Evolutionary conservation across 2,113 vertebrate genomes (phyloP), one percentile per base, ranked within the genome.

Genomic region (Pomatostomus ruficeps): DNA sequence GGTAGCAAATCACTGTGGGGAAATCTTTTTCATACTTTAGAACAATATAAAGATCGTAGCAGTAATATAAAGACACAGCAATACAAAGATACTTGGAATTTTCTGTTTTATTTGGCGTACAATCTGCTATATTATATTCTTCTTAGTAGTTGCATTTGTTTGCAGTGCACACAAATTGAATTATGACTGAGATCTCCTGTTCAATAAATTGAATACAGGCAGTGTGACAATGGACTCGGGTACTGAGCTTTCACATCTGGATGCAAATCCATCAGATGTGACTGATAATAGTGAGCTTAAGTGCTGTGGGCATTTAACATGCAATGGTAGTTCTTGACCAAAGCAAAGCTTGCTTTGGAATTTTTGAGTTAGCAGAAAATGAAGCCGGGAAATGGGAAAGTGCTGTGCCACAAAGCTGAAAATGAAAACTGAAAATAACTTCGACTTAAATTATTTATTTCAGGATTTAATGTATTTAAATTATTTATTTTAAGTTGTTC

Each of bases 191-290:
- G 38, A 23, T 11, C 11, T 71, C 13, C 14, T 2, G 1, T 77
- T 77, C 9, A 42, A 11, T 68, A 65, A 48, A 45, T 15, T 17
- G 25, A 72, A 66, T 33, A 21, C 1, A 0, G n/a, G 6, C 17
- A 38, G 3, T 62, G 16, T 79, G 71, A 70, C 61, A 55, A 1
- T 2, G 33, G 52, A 49, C 5, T 57, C 0, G 0, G 10, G 26
- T 68, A 82, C 70, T 48, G 42, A 79, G 33, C 36, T 72, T 82
- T 88, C 20, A 12, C 7, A 15, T 76, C 33, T 68, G 40, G 11
- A 18, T 66, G n/a, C 33, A 70, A 16, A 62, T 76, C 40, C 0
- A 2, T 70, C 51, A 65, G 57, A 67, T 66, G 23, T 54, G 45
- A 71, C 19, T 75, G 52, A 61, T 62, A 14, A 43, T 7, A n/a